A percentile compares a stretch with the other conserved stretches of the same genome.
Evolutionary conservation across 2,888 invertebrate genomes (phyloP).

Genomic region (Agrilus cyanescens): DNA sequence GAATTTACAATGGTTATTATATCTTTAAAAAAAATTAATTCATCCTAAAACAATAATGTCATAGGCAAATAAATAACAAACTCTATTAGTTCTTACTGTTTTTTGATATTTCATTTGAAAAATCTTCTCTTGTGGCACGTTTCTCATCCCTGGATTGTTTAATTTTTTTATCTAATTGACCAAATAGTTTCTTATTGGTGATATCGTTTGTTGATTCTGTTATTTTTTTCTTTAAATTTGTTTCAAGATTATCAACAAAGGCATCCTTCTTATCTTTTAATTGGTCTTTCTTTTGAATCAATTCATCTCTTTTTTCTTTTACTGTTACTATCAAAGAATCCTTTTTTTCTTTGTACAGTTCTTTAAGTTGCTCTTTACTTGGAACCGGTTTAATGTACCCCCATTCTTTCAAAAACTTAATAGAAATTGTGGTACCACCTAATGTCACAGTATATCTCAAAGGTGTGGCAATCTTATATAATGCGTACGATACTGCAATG

Average conservation of each 20-base stretch:
- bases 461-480: slow-evolving; percentile 90
- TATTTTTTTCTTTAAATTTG: slow-evolving; percentile 10
- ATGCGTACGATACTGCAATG: slow-evolving; percentile 77
- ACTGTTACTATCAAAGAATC: slow-evolving; percentile 49
- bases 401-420: slow-evolving; percentile 64
- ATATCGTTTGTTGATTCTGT: too few species aligned
- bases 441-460: slow-evolving; percentile 85
- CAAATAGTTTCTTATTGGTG: too few species aligned
- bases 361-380: slow-evolving; percentile 48
- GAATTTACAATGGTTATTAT: too few species aligned
- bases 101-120: too few species aligned
- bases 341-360: slow-evolving; percentile 49
- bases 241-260: slow-evolving; percentile 40
- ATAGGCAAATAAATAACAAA: too few species aligned
- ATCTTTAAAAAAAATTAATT: too few species aligned
- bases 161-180: too few species aligned
- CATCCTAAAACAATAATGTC: too few species aligned
- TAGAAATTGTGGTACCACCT: slow-evolving; percentile 77
- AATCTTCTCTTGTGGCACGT: too few species aligned
- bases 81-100: too few species aligned
- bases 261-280: slow-evolving; percentile 29
- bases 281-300: slow-evolving; percentile 30
- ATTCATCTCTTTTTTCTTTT: slow-evolving; percentile 42
- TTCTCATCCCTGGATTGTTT: too few species aligned
- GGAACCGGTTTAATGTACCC: slow-evolving; percentile 80